Base-by-base conservation (phyloP, 2,888 invertebrate species). In the Callosobruchus maculatus region DNA sequence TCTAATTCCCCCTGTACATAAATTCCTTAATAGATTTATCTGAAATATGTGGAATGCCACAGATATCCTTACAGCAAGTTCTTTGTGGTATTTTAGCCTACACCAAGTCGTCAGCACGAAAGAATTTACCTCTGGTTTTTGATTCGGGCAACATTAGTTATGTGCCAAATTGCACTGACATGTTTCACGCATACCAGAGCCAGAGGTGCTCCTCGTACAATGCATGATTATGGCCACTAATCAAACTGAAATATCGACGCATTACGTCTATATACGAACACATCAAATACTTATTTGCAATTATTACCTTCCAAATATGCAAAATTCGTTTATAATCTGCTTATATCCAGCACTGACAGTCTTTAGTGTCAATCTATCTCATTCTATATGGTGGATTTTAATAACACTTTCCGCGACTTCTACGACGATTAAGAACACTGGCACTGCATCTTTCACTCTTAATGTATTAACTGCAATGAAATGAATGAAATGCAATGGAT, bases 91-190 rank as follows among this genome's bases (percentile, higher is more conserved):
- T 49, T 49, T 49, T 49, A 18, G 49, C 49, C 49, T 49, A 49
- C 49, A 49, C 49, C 49, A 49, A 49, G 18, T 49, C 49, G 49
- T 49, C 49, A 49, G 49, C 49, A 49, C 3, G 49, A 49, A 49
- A 18, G 49, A 49, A 49, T 49, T 49, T 49, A 49, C 49, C 49
- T 49, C 49, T 49, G 3, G 49, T 49, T 49, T 49, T 49, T 49
- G 49, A 49, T 72, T 74, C 70, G 20, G 71, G 68, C 70, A 70
- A 80, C 76, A 79, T 68, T 72, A 83, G 81, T 80, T 84, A 85
- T 85, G 85, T 85, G 85, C 85, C 85, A 86, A 85, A 85, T 86
- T 85, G 82, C 84, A 82, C 83, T 84, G 83, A 83, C 82, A 83
- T 83, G 82, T 84, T 83, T 83, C 84, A 83, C 77, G 81, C 85